Conservation (phyloP, 2,797 vertebrate genomes). For the Hybognathus amarus region DNA sequence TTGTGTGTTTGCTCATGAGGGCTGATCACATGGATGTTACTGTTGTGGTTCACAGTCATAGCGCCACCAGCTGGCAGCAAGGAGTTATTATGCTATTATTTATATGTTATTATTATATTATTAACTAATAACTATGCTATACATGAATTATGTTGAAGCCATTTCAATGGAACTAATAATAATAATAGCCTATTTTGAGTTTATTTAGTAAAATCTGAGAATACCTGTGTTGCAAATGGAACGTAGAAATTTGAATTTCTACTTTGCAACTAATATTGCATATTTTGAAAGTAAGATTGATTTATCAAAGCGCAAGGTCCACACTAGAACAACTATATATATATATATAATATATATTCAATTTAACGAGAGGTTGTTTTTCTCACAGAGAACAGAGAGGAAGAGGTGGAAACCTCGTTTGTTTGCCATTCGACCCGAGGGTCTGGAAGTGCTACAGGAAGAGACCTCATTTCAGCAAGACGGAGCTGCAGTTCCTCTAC, state of each 20-base stretch:
- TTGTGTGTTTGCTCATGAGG: background rate
- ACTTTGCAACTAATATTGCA: background rate
- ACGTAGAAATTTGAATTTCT: too few species aligned
- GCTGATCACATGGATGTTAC: background rate
- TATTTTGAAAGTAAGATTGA: background rate
- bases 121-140: too few species aligned
- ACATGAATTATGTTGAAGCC: too few species aligned
- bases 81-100: background rate
- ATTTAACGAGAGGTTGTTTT: conserved; percentile 26
- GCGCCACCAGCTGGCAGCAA: background rate
- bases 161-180: too few species aligned
- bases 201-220: too few species aligned
- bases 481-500: conserved; percentile 95
- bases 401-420: conserved; percentile 87
- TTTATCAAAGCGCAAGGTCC: background rate
- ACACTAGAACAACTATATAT: background rate
- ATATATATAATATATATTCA: too few species aligned
- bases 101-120: too few species aligned
- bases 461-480: conserved; percentile 94
- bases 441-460: conserved; percentile 88
- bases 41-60: background rate
- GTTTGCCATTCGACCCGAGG: conserved; percentile 91
- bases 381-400: conserved; percentile 82
- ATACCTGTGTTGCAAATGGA: too few species aligned
- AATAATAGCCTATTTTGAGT: too few species aligned